phyloP scores from a whole-genome alignment of 2,113 vertebrate species.

The Cardinalis cardinalis region DNA sequence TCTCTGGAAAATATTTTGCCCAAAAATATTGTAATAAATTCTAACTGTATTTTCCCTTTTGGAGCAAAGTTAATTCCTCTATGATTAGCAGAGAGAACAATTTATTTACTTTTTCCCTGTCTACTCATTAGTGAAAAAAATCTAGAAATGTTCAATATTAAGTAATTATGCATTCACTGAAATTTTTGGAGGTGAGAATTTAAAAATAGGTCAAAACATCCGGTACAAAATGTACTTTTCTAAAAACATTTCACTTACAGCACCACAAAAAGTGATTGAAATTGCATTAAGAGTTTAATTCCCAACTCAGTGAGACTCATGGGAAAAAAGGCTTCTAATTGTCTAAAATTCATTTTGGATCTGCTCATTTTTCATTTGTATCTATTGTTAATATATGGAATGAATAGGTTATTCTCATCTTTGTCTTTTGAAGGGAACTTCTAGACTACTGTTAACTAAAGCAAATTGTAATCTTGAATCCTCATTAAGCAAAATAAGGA shows the following conservation, averaged over 20 bases:
- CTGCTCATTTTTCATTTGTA: neutral
- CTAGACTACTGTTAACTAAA: neutral
- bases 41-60: neutral
- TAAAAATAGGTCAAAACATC: neutral
- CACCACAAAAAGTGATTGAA: neutral
- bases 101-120: neutral
- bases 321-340: neutral
- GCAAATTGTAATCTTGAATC: neutral
- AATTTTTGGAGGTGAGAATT: neutral
- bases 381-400: neutral
- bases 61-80: neutral
- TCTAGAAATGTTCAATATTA: neutral
- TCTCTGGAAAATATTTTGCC: neutral
- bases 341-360: neutral
- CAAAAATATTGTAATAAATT: neutral
- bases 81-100: neutral
- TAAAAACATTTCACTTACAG: constrained; percentile 2
- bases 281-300: neutral
- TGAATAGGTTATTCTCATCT: neutral
- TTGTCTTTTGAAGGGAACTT: neutral
- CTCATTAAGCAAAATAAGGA: neutral
- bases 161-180: neutral
- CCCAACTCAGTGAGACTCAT: neutral
- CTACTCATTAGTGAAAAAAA: neutral
- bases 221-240: neutral